phyloP scores from a whole-genome alignment of 2,113 vertebrate genomes.

The Ibidorhyncha struthersii region DNA sequence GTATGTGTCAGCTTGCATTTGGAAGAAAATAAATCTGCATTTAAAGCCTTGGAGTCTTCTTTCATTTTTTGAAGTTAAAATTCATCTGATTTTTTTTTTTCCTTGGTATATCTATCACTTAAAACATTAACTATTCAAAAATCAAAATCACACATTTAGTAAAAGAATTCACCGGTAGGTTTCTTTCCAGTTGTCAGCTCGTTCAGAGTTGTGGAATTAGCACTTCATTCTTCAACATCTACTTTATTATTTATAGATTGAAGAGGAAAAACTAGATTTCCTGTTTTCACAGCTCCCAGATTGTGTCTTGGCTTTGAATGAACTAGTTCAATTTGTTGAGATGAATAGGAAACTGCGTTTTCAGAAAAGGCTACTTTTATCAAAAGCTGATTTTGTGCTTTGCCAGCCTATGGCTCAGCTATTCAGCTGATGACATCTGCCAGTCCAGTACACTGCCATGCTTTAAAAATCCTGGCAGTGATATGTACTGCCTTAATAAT shows the following conservation, averaged over 20 bases:
- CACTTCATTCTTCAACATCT: slow-evolving; percentile 2
- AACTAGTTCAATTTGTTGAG: neutral
- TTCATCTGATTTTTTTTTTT: neutral
- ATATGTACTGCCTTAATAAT: neutral
- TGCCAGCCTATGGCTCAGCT: slow-evolving; percentile 21
- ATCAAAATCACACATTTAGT: neutral
- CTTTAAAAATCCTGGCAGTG: neutral
- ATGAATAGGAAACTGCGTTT: neutral
- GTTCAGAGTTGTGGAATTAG: neutral
- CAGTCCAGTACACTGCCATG: neutral
- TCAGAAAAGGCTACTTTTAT: slow-evolving; percentile 25
- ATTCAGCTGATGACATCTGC: slow-evolving; percentile 22
- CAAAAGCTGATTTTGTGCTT: neutral
- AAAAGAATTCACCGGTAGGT: neutral
- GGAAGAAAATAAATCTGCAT: slow-evolving; percentile 37
- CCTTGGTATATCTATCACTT: neutral
- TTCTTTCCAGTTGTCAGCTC: neutral
- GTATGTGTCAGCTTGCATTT: neutral
- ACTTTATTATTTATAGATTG: slow-evolving; percentile 17
- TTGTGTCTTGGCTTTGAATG: slow-evolving; percentile 25
- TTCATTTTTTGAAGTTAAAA: neutral
- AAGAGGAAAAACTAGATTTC: slow-evolving; percentile 21
- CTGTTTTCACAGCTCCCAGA: slow-evolving; percentile 17
- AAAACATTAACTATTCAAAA: neutral
- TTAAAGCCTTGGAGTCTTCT: neutral